A percentile compares a stretch with the other conserved stretches of the same genome.
These are phyloP conservation scores for Slavum lentiscoides DNA, from an alignment of 2,888 invertebrate genomes.

Conservation along the genomic window DNA sequence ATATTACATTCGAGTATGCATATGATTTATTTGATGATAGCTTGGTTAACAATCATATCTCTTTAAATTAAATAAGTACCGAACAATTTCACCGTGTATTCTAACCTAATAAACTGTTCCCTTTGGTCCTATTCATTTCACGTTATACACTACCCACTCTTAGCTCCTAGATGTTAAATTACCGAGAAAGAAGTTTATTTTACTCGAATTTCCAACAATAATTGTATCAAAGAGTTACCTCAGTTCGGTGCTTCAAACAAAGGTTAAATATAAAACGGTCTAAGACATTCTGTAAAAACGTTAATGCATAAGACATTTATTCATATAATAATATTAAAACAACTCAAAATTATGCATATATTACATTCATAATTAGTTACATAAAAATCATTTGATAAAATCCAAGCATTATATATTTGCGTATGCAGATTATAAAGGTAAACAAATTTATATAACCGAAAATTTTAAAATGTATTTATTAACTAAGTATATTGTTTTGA, in stretches of 20 bases:
- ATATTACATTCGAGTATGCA: neutral
- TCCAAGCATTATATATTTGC: too few relatives aligned
- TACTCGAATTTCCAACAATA: constrained; percentile 21
- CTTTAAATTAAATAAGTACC: constrained; percentile 23
- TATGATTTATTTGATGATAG: constrained; percentile 26
- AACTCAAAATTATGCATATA: neutral
- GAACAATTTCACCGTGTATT: constrained; percentile 10
- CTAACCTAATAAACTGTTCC: constrained; percentile 35
- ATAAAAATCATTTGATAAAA: too few relatives aligned
- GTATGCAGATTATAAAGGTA: too few relatives aligned
- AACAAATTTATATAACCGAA: too few relatives aligned
- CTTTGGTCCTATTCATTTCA: constrained; percentile 42
- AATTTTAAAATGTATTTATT: too few relatives aligned
- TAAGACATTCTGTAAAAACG: neutral
- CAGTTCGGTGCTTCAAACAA: constrained; percentile 29
- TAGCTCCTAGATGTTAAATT: constrained; percentile 39
- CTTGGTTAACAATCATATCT: neutral
- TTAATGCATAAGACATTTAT: neutral
- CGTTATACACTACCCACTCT: neutral
- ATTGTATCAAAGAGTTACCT: constrained; percentile 17
- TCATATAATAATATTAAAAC: constrained; percentile 6
- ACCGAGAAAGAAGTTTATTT: constrained; percentile 23
- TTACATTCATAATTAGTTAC: neutral
- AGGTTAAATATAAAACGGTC: constrained; percentile 22
- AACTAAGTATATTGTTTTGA: too few relatives aligned